phyloP scores from a whole-genome alignment of 92 coral and sea anemone genomes.

The Porites rus region DNA sequence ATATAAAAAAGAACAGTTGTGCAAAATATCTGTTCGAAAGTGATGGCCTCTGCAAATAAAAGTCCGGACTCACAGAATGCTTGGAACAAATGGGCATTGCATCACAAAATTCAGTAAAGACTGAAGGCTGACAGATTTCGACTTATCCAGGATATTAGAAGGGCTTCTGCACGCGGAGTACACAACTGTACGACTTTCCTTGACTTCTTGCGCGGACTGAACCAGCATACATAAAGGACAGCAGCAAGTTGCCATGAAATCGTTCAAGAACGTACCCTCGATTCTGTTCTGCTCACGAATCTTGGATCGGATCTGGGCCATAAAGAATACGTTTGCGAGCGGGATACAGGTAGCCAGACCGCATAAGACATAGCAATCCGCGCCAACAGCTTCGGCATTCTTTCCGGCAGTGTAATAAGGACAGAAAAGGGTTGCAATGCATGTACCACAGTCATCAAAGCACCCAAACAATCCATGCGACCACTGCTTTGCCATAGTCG shows the following conservation, averaged over 20 bases:
- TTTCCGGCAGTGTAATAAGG: slow-evolving; percentile 93
- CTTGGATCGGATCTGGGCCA: slow-evolving; percentile 92
- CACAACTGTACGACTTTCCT: slow-evolving; percentile 30
- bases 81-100: no score
- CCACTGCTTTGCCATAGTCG: slow-evolving; percentile 78
- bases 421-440: slow-evolving; percentile 77
- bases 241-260: slow-evolving; percentile 74
- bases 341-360: slow-evolving; percentile 87
- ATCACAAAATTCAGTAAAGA: no score
- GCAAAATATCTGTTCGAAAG: no score
- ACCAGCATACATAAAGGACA: slow-evolving; percentile 90
- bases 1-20: no score
- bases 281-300: slow-evolving; percentile 95
- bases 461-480: slow-evolving; percentile 95
- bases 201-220: slow-evolving; percentile 93
- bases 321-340: slow-evolving; percentile 72
- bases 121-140: no score
- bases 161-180: no score
- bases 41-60: no score
- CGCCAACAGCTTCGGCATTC: slow-evolving; percentile 98
- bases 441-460: slow-evolving; percentile 90
- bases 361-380: slow-evolving; percentile 86
- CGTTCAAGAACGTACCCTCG: slow-evolving; percentile 79
- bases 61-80: no score
- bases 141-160: no score